phyloP scores from a whole-genome alignment of 1,140 invertebrate genomes.

The Sminthurinus signatus region DNA sequence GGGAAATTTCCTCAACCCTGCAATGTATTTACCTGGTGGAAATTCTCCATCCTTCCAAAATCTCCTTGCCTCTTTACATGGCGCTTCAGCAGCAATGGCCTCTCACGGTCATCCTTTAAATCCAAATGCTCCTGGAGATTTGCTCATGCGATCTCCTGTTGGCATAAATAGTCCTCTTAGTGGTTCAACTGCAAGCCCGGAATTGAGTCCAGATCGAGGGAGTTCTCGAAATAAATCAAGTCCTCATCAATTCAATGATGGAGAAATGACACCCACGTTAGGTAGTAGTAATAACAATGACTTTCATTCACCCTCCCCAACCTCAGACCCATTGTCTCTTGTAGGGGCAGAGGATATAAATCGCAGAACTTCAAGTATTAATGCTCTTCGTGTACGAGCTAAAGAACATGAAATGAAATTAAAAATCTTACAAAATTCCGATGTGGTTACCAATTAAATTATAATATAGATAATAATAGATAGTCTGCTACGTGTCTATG shows the following conservation, averaged over 20 bases:
- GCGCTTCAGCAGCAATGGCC: conserved; percentile 45
- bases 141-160: conserved; percentile 43
- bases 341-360: conserved; percentile 53
- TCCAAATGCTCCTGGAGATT: conserved; percentile 44
- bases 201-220: conserved; percentile 19
- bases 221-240: conserved; percentile 16
- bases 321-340: conserved; percentile 5
- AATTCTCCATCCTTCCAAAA: conserved; percentile 71
- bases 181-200: conserved; percentile 24
- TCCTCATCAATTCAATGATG: conserved; percentile 8
- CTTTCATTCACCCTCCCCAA: conserved; percentile 7
- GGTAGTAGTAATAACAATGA: conserved; percentile 6
- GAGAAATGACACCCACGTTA: too few relatives aligned
- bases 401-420: conserved; percentile 82
- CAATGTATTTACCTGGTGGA: conserved; percentile 43
- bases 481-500: too few relatives aligned
- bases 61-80: conserved; percentile 63
- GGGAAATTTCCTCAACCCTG: conserved; percentile 38
- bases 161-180: conserved; percentile 28
- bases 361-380: conserved; percentile 79
- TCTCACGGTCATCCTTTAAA: conserved; percentile 47
- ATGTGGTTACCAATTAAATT: conserved; percentile 6
- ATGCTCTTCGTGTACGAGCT: conserved; percentile 79
- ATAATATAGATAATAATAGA: too few relatives aligned
- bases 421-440: conserved; percentile 43